Conservation (phyloP, 2,797 vertebrate species). For the Micrastur ruficollis region DNA sequence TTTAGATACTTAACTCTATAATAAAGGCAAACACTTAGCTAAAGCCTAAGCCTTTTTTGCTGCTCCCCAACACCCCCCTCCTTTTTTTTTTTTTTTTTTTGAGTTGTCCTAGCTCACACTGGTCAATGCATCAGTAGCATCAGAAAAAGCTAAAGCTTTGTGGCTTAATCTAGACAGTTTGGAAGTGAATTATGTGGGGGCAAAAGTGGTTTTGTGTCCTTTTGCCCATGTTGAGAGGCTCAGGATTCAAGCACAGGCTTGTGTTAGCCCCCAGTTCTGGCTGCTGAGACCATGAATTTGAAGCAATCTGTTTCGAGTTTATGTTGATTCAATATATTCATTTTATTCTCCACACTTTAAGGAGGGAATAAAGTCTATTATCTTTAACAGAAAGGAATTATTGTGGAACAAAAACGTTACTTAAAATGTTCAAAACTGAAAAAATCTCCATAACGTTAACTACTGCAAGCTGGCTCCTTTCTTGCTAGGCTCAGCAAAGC, state of each 20-base stretch:
- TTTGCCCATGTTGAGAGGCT: background rate
- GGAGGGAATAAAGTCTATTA: background rate
- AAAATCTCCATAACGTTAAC: too few relatives aligned
- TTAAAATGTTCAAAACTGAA: background rate
- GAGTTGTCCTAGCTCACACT: background rate
- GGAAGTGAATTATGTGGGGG: background rate
- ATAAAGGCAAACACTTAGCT: background rate
- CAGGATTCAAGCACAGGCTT: background rate
- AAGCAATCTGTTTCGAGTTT: background rate
- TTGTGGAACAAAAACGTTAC: background rate
- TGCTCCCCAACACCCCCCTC: fast-evolving
- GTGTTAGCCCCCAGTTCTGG: background rate
- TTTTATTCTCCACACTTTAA: background rate
- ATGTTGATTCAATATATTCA: background rate
- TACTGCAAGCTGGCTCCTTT: background rate
- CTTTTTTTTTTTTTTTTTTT: too few relatives aligned
- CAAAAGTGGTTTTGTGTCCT: background rate
- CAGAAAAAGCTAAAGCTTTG: background rate
- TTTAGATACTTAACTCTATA: background rate
- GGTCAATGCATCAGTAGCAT: background rate
- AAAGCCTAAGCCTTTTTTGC: background rate
- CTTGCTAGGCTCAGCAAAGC: background rate
- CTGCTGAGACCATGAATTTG: background rate
- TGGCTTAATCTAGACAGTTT: background rate
- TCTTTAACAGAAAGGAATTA: background rate